These are phyloP conservation scores for Nasua narica DNA, from an alignment of 2,797 vertebrate genomes.

Conservation along the genomic window DNA sequence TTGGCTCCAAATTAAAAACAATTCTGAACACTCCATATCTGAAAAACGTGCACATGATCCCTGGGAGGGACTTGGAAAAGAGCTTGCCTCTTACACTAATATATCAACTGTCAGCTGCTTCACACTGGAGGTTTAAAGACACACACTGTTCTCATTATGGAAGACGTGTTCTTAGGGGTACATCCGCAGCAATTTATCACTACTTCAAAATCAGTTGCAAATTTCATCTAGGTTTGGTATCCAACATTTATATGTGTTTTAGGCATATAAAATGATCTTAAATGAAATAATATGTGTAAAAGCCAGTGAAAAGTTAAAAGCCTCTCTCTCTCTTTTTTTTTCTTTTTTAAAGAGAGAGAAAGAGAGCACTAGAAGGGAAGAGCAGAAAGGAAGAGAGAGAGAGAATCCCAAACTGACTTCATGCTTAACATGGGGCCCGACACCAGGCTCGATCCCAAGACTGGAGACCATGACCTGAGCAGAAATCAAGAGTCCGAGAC, in stretches of 20 bases:
- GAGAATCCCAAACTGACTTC: background rate
- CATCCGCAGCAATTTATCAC: background rate
- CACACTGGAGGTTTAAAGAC: background rate
- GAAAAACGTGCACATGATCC: conserved; percentile 75
- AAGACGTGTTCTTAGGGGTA: background rate
- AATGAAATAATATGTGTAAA: background rate
- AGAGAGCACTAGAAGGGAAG: background rate
- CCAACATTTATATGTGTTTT: background rate
- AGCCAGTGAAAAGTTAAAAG: conserved; percentile 35
- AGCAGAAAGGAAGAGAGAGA: background rate
- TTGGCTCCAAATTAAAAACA: conserved; percentile 76
- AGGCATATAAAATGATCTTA: conserved; percentile 20
- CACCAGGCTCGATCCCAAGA: background rate
- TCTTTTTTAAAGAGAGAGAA: background rate
- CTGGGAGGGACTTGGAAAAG: conserved; percentile 74
- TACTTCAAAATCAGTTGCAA: conserved; percentile 13
- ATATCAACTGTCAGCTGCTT: conserved; percentile 39
- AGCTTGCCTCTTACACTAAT: conserved; percentile 59
- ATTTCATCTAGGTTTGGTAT: conserved; percentile 41
- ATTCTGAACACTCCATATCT: conserved; percentile 71
- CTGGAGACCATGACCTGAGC: background rate
- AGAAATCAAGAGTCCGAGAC: background rate
- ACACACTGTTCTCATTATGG: background rate
- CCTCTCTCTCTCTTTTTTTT: background rate
- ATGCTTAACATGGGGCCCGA: background rate